Conservation (phyloP, 2,888 invertebrate genomes). For the Lasioglossum vierecki region DNA sequence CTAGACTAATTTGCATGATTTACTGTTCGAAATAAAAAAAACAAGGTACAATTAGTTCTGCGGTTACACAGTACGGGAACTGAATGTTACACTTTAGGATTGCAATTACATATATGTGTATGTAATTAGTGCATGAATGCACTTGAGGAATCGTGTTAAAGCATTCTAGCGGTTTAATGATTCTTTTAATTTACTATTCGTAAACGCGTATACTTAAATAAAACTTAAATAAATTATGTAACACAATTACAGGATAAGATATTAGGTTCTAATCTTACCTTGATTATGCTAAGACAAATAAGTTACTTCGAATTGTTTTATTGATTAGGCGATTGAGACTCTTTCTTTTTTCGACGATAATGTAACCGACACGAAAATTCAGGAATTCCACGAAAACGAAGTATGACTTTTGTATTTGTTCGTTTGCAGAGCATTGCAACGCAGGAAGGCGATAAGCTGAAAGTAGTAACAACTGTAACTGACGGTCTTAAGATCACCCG, state of each 20-base stretch:
- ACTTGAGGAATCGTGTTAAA: not conserved
- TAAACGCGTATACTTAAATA: not conserved
- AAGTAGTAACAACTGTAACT: conserved; percentile 74
- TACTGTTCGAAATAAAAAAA: not conserved
- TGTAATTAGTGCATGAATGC: not conserved
- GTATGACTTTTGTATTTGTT: not conserved
- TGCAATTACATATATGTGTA: not conserved
- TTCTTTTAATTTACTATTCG: not conserved
- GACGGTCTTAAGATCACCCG: conserved; percentile 73
- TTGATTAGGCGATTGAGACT: not conserved
- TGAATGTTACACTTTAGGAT: not conserved
- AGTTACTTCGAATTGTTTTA: not conserved
- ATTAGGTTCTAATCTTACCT: conserved; percentile 1
- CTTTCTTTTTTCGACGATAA: not conserved
- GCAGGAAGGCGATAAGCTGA: conserved; percentile 75
- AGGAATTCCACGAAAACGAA: not conserved
- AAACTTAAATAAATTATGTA: not conserved
- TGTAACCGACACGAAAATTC: not conserved
- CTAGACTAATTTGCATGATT: not conserved
- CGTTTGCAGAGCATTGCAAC: conserved; percentile 71
- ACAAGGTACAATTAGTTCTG: not conserved
- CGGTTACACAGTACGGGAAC: not conserved
- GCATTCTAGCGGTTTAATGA: not conserved
- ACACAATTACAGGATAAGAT: conserved; percentile 10
- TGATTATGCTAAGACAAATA: conserved; percentile 1